phyloP scores from a whole-genome alignment of 2,797 vertebrate species.

The Acrossocheilus wenchowensis region DNA sequence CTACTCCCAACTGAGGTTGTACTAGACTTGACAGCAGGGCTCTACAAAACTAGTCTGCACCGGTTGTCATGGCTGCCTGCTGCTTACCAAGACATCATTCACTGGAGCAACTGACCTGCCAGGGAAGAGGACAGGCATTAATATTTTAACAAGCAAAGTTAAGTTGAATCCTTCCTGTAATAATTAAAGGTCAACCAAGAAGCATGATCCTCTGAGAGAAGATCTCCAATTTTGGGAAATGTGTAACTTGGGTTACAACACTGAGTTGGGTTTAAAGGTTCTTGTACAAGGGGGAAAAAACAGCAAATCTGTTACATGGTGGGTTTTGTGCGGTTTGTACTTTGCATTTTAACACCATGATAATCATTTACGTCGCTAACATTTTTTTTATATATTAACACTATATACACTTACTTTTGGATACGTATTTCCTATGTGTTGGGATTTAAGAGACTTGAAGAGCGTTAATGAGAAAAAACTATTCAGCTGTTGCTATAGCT shows the following conservation, averaged over 20 bases:
- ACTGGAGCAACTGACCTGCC: not conserved
- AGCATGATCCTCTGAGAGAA: not conserved
- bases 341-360: not conserved
- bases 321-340: not conserved
- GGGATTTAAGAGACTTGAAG: too few species aligned
- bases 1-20: not conserved
- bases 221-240: not conserved
- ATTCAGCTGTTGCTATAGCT: conserved; percentile 5
- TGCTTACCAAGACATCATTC: not conserved
- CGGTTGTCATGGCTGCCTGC: conserved; percentile 8
- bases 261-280: not conserved
- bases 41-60: conserved; percentile 45
- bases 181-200: not conserved
- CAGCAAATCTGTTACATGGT: not conserved
- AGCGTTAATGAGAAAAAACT: not conserved
- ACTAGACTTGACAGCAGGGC: not conserved
- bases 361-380: not conserved
- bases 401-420: not conserved
- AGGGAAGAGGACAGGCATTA: not conserved
- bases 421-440: not conserved
- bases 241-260: not conserved
- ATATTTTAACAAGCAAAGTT: not conserved
- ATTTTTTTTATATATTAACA: not conserved
- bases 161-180: not conserved
- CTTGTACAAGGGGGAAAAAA: not conserved